Percentiles rank a stretch among this genome's conserved stretches.
These are phyloP conservation scores for Panthera leo DNA, from an alignment of 2,113 vertebrate species.

Conservation along the genomic window DNA sequence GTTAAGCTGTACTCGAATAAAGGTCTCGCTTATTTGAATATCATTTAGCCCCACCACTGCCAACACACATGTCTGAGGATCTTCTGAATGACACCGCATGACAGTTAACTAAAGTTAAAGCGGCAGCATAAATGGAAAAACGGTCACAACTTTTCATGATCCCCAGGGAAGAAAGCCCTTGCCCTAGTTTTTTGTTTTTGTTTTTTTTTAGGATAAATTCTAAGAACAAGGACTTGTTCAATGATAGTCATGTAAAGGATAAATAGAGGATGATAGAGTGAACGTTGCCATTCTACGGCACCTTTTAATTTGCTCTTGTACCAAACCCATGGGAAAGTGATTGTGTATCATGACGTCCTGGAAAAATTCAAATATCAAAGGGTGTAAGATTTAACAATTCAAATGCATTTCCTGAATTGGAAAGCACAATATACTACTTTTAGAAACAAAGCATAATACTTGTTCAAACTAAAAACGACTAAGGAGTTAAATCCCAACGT, in stretches of 20 bases:
- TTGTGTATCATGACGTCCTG: conserved; percentile 3
- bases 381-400: neutral
- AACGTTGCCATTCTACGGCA: neutral
- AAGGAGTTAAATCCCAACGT: neutral
- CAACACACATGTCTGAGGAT: neutral
- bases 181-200: neutral
- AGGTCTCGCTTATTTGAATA: neutral
- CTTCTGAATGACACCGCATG: neutral
- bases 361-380: conserved; percentile 27
- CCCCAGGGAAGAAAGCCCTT: neutral
- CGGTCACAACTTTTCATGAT: neutral
- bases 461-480: neutral
- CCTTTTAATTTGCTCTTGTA: conserved; percentile 12
- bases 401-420: conserved; percentile 34
- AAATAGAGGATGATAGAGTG: neutral
- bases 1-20: neutral
- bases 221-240: neutral
- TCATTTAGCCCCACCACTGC: neutral
- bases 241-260: neutral
- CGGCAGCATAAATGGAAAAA: neutral
- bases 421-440: conserved; percentile 8
- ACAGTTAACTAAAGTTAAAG: neutral
- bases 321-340: neutral
- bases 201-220: neutral
- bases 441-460: neutral